Evolutionary conservation across 2,113 vertebrate genomes (phyloP).

Genomic region (Corythaeola cristata): DNA sequence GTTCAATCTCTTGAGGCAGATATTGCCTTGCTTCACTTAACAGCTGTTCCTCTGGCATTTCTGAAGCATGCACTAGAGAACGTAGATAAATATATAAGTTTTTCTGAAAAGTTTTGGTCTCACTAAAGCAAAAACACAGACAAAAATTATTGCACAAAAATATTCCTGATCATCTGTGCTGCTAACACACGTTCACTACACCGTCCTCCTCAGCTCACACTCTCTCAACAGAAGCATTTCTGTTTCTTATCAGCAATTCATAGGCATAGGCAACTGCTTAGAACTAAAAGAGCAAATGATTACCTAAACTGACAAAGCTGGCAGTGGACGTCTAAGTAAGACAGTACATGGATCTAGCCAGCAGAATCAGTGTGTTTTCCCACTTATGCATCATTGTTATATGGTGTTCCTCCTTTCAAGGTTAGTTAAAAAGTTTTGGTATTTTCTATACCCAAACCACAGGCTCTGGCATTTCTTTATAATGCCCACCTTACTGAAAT

Average conservation of each 20-base stretch:
- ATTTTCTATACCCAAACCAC: slow-evolving; percentile 14
- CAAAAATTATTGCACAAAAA: neutral
- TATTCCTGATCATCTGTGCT: neutral
- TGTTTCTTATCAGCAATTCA: neutral
- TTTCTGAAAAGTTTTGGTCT: neutral
- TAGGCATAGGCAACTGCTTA: neutral
- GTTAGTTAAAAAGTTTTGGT: neutral
- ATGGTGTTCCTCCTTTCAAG: neutral
- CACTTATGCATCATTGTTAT: neutral
- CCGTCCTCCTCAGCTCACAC: neutral
- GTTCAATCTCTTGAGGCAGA: neutral
- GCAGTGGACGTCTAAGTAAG: neutral
- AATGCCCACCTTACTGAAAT: neutral
- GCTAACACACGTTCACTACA: neutral
- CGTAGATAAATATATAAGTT: neutral
- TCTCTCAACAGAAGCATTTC: neutral
- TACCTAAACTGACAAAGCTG: neutral
- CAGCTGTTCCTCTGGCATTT: neutral
- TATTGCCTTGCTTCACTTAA: neutral
- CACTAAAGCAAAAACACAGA: neutral
- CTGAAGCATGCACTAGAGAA: neutral
- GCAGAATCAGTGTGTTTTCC: neutral
- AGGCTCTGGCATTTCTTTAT: neutral
- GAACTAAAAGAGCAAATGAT: neutral
- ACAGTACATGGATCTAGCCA: neutral